Percentiles rank a stretch among this genome's conserved stretches.
Evolutionary conservation across 2,888 invertebrate species (phyloP).

Genomic region (Mechanitis messenoides): DNA sequence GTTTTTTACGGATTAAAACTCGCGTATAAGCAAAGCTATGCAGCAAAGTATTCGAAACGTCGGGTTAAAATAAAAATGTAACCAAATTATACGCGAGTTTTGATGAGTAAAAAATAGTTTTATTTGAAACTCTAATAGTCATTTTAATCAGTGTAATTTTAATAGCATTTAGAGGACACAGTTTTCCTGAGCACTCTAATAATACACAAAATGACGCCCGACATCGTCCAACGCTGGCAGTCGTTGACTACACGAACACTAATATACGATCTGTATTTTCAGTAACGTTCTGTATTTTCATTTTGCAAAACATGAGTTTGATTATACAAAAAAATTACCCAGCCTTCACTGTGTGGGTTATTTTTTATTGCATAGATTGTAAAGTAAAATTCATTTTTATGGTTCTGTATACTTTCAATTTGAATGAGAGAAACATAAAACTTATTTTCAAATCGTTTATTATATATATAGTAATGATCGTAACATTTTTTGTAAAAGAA

Average conservation of each 20-base stretch:
- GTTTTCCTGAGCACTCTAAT: conserved; percentile 36
- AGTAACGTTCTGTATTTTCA: conserved; percentile 46
- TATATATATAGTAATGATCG: no score
- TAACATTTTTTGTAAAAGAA: no score
- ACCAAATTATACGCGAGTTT: no score
- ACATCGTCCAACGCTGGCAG: conserved; percentile 35
- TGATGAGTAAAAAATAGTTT: no score
- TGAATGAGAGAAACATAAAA: no score
- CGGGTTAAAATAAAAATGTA: no score
- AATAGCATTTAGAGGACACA: conserved; percentile 27
- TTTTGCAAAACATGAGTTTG: conserved; percentile 32
- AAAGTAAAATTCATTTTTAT: no score
- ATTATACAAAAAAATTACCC: conserved; percentile 38
- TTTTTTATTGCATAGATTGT: not conserved
- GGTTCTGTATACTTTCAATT: not conserved
- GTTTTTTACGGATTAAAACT: no score
- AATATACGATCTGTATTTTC: conserved; percentile 55
- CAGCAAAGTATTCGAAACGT: no score
- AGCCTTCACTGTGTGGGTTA: conserved; percentile 19
- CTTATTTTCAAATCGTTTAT: no score
- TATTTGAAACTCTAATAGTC: conserved; percentile 8
- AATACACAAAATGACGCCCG: conserved; percentile 35
- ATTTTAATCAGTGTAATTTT: conserved; percentile 17
- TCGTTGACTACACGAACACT: conserved; percentile 56
- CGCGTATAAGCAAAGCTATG: no score